A percentile compares a stretch with the other conserved stretches of the same genome.
Evolutionary conservation across 2,113 vertebrate genomes (phyloP).

Genomic region (Rhynchomys soricoides): DNA sequence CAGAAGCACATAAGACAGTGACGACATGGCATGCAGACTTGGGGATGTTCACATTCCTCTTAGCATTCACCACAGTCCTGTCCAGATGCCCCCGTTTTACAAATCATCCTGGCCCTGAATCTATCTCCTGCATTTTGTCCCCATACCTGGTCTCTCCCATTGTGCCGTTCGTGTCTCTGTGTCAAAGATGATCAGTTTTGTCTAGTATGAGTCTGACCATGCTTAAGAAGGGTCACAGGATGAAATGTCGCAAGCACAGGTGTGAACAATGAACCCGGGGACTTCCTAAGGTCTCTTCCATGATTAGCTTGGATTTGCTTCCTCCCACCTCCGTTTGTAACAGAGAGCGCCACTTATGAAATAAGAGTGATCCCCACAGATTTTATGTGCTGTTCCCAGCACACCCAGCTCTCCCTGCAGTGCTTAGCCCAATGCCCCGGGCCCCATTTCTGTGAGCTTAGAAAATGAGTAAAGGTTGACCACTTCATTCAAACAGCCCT

Average conservation of each 20-base stretch:
- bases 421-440: not conserved
- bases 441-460: not conserved
- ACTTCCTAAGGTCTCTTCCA: not conserved
- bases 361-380: not conserved
- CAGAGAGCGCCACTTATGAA: not conserved
- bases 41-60: constrained; percentile 70
- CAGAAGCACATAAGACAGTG: constrained; percentile 81
- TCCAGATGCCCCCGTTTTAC: constrained; percentile 28
- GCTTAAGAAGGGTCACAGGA: not conserved
- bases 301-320: not conserved
- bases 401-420: not conserved
- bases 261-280: not conserved
- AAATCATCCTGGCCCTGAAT: constrained; percentile 44
- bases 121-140: constrained; percentile 36
- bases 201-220: not conserved
- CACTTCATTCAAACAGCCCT: constrained; percentile 7
- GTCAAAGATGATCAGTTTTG: not conserved
- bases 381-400: not conserved
- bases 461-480: not conserved
- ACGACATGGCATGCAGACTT: constrained; percentile 76
- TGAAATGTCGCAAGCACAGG: not conserved
- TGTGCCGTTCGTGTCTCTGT: not conserved
- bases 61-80: constrained; percentile 66
- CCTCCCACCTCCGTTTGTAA: constrained; percentile 3
- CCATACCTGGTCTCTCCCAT: constrained; percentile 14